phyloP scores from a whole-genome alignment of 1,140 invertebrate species.

The Zaprionus taronus region DNA sequence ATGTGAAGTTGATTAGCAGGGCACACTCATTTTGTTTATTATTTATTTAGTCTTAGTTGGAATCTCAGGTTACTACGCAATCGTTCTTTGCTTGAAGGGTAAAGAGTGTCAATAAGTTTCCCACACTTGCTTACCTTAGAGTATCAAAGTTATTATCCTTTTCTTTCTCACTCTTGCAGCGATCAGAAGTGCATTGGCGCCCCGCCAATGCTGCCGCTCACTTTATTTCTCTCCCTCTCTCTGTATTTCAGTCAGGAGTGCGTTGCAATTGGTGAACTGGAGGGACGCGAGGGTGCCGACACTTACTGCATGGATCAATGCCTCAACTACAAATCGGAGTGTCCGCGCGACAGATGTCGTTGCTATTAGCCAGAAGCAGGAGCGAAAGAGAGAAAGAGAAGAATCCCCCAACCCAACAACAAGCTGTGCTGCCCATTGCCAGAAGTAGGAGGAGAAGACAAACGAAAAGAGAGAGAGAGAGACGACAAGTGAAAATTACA shows the following conservation, averaged over 20 bases:
- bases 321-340: slow-evolving; percentile 89
- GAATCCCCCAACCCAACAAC: slow-evolving; percentile 4
- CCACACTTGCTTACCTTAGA: not conserved
- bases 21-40: not conserved
- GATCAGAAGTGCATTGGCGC: slow-evolving; percentile 91
- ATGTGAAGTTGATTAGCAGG: not conserved
- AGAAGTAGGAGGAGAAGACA: slow-evolving; percentile 18
- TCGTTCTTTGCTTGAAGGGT: not conserved
- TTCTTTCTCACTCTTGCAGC: slow-evolving; percentile 84
- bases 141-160: not conserved
- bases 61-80: no score
- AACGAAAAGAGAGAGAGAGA: not conserved
- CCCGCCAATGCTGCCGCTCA: slow-evolving; percentile 59
- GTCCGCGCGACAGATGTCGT: slow-evolving; percentile 89
- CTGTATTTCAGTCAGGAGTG: slow-evolving; percentile 88
- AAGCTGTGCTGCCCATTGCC: slow-evolving; percentile 77
- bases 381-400: slow-evolving; percentile 6
- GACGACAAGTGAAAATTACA: not conserved
- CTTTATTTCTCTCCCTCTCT: slow-evolving; percentile 4
- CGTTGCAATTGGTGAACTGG: slow-evolving; percentile 90
- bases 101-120: not conserved
- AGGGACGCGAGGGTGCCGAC: slow-evolving; percentile 89
- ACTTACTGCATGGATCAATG: slow-evolving; percentile 94
- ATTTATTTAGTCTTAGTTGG: no score
- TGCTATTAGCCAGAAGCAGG: slow-evolving; percentile 86